These are phyloP conservation scores for Chloroclysta siterata DNA, from an alignment of 2,888 invertebrate genomes.

Conservation along the genomic window DNA sequence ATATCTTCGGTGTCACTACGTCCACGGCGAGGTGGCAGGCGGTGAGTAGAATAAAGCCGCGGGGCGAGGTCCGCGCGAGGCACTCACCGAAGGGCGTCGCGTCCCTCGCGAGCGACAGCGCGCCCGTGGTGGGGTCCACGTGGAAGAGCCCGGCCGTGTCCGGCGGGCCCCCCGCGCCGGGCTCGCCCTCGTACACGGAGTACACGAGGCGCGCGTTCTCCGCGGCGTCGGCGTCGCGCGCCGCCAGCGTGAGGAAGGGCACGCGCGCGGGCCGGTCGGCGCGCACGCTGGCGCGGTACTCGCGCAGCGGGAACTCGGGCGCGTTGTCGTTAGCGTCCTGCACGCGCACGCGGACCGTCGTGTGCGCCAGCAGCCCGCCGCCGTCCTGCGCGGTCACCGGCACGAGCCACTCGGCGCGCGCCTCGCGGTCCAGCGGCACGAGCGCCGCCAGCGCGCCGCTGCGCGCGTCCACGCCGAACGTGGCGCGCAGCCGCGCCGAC, in stretches of 20 bases:
- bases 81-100: slow-evolving; percentile 78
- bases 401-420: slow-evolving; percentile 84
- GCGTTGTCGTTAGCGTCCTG: slow-evolving; percentile 93
- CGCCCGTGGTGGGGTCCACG: slow-evolving; percentile 90
- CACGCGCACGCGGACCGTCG: slow-evolving; percentile 91
- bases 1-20: too few relatives aligned
- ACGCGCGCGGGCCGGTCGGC: slow-evolving; percentile 66
- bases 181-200: slow-evolving; percentile 89
- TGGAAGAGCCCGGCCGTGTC: slow-evolving; percentile 88
- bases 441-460: slow-evolving; percentile 90
- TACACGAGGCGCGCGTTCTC: slow-evolving; percentile 89
- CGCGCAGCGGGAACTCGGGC: slow-evolving; percentile 90
- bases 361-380: slow-evolving; percentile 90
- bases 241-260: slow-evolving; percentile 77
- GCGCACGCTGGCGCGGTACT: slow-evolving; percentile 91
- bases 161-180: slow-evolving; percentile 63
- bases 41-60: too few relatives aligned
- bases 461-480: slow-evolving; percentile 89
- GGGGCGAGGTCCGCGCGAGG: too few relatives aligned
- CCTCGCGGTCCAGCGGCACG: slow-evolving; percentile 90
- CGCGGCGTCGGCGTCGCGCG: slow-evolving; percentile 92
- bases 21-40: too few relatives aligned
- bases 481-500: slow-evolving; percentile 89
- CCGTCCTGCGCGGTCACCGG: slow-evolving; percentile 93
- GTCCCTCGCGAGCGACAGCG: slow-evolving; percentile 87